phyloP scores from a whole-genome alignment of 2,113 vertebrate species.

The Pygoscelis antarcticus region DNA sequence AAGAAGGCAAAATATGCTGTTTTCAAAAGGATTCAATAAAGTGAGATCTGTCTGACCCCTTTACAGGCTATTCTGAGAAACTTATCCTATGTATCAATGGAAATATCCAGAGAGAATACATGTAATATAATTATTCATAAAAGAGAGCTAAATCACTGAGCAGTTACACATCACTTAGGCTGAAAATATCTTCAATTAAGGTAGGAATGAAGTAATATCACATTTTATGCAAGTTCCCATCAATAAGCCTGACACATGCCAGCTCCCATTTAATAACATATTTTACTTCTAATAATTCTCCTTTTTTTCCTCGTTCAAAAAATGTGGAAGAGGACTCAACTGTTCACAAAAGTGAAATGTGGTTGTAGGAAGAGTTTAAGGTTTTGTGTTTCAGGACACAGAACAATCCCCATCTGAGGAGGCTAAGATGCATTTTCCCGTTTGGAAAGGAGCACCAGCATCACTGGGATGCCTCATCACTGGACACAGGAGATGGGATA shows the following conservation, averaged over 20 bases:
- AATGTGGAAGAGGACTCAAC: neutral
- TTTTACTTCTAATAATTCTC: slow-evolving; percentile 55
- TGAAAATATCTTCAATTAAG: slow-evolving; percentile 70
- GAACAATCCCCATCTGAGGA: neutral
- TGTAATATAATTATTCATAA: slow-evolving; percentile 55
- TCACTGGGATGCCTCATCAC: neutral
- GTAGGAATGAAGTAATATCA: slow-evolving; percentile 63
- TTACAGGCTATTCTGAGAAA: neutral
- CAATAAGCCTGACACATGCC: slow-evolving; percentile 61
- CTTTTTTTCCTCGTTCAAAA: slow-evolving; percentile 6
- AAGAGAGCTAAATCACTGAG: slow-evolving; percentile 27
- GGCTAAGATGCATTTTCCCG: neutral
- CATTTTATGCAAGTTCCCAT: slow-evolving; percentile 64
- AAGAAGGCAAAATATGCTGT: neutral
- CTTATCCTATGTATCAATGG: slow-evolving; percentile 37
- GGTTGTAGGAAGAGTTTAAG: neutral
- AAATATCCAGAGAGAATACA: slow-evolving; percentile 36
- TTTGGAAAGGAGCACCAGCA: neutral
- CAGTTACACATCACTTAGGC: slow-evolving; percentile 64
- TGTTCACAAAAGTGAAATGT: neutral
- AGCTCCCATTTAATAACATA: slow-evolving; percentile 63
- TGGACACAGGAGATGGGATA: neutral
- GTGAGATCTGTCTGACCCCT: slow-evolving; percentile 3
- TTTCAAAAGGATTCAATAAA: slow-evolving; percentile 8
- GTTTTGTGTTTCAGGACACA: neutral